Evolutionary conservation across 1,140 invertebrate genomes (phyloP).

Genomic region (Pissodes strobi): DNA sequence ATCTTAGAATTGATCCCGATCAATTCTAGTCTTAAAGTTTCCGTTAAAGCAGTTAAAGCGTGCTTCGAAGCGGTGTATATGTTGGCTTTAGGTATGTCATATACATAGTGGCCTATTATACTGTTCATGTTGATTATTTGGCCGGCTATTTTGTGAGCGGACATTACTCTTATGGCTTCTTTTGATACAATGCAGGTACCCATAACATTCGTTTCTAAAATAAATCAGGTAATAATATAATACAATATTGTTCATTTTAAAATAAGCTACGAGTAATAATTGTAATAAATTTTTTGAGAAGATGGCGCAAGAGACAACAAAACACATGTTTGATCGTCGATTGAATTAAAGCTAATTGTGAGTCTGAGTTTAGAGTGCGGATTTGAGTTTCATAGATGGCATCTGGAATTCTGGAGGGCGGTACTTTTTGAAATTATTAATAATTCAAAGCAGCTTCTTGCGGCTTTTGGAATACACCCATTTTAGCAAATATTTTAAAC

Average conservation of each 20-base stretch:
- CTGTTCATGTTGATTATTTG: slow-evolving; percentile 51
- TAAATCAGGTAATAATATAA: not conserved
- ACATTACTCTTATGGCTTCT: slow-evolving; percentile 58
- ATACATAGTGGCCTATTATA: slow-evolving; percentile 50
- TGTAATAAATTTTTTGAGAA: no score
- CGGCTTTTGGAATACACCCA: no score
- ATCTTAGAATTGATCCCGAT: slow-evolving; percentile 57
- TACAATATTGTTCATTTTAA: no score
- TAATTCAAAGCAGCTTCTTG: no score
- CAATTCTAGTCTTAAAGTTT: slow-evolving; percentile 63
- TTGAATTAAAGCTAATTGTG: no score
- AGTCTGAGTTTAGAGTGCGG: no score
- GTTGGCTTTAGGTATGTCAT: slow-evolving; percentile 51
- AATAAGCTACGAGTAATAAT: not conserved
- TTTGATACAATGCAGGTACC: slow-evolving; percentile 61
- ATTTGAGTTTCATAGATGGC: no score
- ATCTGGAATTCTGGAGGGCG: no score
- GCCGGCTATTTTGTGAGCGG: slow-evolving; percentile 36
- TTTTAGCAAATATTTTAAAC: no score
- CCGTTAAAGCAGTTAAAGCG: slow-evolving; percentile 63
- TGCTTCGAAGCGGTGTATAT: slow-evolving; percentile 66
- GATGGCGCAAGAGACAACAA: no score
- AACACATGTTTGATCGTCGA: no score
- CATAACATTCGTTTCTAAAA: slow-evolving; percentile 48
- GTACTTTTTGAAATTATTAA: no score